phyloP scores from a whole-genome alignment of 2,113 vertebrate species.

The Gallinago paraguaiae region DNA sequence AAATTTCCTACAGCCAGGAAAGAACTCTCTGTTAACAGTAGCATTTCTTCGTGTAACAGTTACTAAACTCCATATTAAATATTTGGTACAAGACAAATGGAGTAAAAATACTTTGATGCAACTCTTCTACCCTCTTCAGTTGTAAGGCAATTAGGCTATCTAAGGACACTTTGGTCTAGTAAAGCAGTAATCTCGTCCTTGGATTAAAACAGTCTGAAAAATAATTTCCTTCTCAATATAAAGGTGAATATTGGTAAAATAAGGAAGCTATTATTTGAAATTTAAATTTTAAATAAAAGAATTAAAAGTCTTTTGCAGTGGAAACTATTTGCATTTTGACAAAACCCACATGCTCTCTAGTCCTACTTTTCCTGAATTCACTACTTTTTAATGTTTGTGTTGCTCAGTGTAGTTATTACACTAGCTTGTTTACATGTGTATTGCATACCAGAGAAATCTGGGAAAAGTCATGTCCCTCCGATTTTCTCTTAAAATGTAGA shows the following conservation, averaged over 20 bases:
- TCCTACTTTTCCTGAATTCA: not conserved
- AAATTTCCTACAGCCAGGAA: not conserved
- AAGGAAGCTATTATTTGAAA: not conserved
- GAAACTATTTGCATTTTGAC: not conserved
- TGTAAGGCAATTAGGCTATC: not conserved
- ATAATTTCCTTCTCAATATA: not conserved
- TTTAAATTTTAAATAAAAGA: not conserved
- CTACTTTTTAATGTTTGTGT: not conserved
- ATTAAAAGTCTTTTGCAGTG: not conserved
- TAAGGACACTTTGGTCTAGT: not conserved
- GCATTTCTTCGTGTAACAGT: not conserved
- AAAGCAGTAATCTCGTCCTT: not conserved
- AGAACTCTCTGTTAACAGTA: fast-evolving
- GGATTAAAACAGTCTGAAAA: not conserved
- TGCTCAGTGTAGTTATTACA: not conserved
- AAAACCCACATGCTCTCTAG: not conserved
- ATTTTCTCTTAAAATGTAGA: not conserved
- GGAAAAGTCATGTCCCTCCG: not conserved
- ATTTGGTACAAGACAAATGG: not conserved
- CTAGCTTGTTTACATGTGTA: not conserved
- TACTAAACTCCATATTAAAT: not conserved
- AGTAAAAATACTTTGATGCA: not conserved
- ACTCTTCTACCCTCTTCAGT: not conserved
- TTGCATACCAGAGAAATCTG: not conserved
- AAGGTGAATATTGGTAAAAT: not conserved